These are phyloP conservation scores for Lonchura striata DNA, from an alignment of 2,113 vertebrate species.

Conservation along the genomic window DNA sequence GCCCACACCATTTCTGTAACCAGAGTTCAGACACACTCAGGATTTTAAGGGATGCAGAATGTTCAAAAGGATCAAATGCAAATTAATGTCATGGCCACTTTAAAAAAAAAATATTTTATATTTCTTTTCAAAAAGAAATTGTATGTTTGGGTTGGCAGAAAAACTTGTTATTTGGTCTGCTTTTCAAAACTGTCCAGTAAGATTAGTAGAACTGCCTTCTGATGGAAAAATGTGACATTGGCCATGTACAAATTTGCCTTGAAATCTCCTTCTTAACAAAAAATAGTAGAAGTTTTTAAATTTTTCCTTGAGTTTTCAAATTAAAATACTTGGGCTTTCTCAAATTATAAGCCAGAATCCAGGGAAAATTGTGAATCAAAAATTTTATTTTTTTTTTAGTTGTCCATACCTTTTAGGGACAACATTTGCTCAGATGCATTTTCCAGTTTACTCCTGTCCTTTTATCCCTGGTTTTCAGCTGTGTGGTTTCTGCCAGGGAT, in stretches of 20 bases:
- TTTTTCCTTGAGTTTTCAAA: not conserved
- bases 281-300: not conserved
- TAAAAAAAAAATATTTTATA: not conserved
- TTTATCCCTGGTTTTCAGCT: not conserved
- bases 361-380: not conserved
- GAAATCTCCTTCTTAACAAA: not conserved
- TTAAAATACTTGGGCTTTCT: not conserved
- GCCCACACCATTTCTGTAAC: not conserved
- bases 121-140: not conserved
- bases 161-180: not conserved
- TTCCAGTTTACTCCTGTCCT: not conserved
- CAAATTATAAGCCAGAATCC: not conserved
- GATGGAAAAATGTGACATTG: not conserved
- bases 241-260: not conserved
- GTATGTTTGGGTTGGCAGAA: not conserved
- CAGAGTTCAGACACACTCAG: not conserved
- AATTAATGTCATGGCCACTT: not conserved
- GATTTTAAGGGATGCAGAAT: not conserved
- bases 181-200: not conserved
- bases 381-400: not conserved
- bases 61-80: not conserved
- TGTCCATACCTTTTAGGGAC: not conserved
- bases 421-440: not conserved
- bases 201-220: not conserved
- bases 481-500: not conserved